These are phyloP conservation scores for Champsocephalus gunnari DNA, from an alignment of 2,797 vertebrate species.

Conservation along the genomic window DNA sequence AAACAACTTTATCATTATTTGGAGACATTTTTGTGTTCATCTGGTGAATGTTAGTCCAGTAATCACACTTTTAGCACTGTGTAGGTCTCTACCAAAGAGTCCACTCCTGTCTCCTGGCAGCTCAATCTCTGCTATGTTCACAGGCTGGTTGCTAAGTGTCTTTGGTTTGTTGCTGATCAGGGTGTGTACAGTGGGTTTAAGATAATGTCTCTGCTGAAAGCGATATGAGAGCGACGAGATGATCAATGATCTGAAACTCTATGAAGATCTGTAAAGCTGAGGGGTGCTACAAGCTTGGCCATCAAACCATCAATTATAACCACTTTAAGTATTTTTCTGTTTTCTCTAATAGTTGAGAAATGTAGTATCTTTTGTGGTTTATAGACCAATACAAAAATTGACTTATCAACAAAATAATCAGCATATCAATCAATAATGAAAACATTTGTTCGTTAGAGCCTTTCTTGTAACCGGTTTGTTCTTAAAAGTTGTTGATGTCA, in stretches of 20 bases:
- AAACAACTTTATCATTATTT: not conserved
- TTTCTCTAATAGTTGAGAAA: not conserved
- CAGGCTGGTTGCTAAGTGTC: too few relatives aligned
- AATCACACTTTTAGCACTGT: not conserved
- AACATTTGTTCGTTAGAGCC: not conserved
- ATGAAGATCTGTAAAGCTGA: not conserved
- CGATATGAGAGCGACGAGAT: too few relatives aligned
- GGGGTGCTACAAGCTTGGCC: not conserved
- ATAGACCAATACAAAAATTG: not conserved
- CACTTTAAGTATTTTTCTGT: not conserved
- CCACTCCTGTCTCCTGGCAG: too few relatives aligned
- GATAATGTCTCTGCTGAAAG: not conserved
- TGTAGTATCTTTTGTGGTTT: not conserved
- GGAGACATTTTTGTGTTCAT: not conserved
- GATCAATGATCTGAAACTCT: not conserved
- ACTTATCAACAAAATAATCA: not conserved
- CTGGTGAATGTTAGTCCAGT: too few relatives aligned
- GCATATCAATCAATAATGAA: not conserved
- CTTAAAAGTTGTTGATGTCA: not conserved
- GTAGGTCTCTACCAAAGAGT: too few relatives aligned
- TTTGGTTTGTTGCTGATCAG: not conserved
- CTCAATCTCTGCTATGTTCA: not conserved
- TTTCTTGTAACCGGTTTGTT: not conserved
- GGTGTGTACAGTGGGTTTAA: not conserved
- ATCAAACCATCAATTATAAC: not conserved